Conservation (phyloP, 2,113 vertebrate species). For the Pica pica region DNA sequence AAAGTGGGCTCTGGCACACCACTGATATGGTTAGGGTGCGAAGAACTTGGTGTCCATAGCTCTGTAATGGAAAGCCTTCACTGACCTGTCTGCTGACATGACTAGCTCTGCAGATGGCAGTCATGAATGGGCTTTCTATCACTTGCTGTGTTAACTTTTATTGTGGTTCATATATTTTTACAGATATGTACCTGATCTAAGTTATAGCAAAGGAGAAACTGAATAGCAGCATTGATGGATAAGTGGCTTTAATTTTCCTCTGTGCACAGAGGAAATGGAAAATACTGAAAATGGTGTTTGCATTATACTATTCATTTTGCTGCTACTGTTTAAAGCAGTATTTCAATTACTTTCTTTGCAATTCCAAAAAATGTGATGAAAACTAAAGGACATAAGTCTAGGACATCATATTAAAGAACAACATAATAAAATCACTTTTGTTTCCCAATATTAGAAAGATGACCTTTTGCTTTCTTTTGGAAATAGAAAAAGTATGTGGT, state of each 20-base stretch:
- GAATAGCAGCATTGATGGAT: not conserved
- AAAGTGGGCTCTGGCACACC: not conserved
- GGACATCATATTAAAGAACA: not conserved
- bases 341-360: not conserved
- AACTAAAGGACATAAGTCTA: not conserved
- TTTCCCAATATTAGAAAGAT: not conserved
- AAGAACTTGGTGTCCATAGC: not conserved
- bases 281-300: not conserved
- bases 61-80: not conserved
- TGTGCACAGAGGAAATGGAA: not conserved
- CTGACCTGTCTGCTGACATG: not conserved
- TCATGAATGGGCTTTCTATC: not conserved
- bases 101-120: not conserved
- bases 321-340: not conserved
- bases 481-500: not conserved
- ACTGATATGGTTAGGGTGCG: not conserved
- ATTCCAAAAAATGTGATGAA: not conserved
- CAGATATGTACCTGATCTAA: not conserved
- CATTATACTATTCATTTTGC: not conserved
- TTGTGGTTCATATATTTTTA: not conserved
- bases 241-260: not conserved
- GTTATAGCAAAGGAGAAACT: not conserved
- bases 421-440: not conserved
- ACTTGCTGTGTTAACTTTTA: not conserved
- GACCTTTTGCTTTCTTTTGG: not conserved